A percentile compares a stretch with the other conserved stretches of the same genome.
phyloP scores from a whole-genome alignment of 2,797 vertebrate genomes.

The Mus spretus region DNA sequence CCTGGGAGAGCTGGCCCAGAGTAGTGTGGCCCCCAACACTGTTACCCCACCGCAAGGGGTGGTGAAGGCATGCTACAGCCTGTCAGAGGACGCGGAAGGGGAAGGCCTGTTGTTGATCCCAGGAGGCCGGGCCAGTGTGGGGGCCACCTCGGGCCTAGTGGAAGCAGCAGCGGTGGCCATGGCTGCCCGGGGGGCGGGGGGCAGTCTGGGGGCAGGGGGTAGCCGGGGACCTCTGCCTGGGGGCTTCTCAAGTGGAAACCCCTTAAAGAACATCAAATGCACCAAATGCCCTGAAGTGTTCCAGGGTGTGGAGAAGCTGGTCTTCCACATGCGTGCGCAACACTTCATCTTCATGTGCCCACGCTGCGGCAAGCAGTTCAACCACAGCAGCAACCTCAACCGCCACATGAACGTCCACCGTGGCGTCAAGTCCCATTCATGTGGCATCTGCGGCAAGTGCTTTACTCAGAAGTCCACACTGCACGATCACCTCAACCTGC shows the following conservation, averaged over 20 bases:
- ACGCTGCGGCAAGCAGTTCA: conserved; percentile 97
- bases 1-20: conserved; percentile 79
- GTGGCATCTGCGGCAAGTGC: conserved; percentile 96
- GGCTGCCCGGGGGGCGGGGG: conserved; percentile 82
- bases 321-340: conserved; percentile 93
- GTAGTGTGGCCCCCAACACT: conserved; percentile 74
- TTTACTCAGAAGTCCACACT: conserved; percentile 98
- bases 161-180: conserved; percentile 85
- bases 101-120: conserved; percentile 88
- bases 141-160: conserved; percentile 80
- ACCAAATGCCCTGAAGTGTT: conserved; percentile 95
- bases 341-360: conserved; percentile 96
- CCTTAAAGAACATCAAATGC: conserved; percentile 90
- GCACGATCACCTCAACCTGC: conserved; percentile 98
- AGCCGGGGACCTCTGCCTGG: conserved; percentile 80
- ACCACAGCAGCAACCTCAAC: conserved; percentile 96
- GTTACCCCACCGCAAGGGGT: conserved; percentile 83
- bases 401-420: conserved; percentile 97
- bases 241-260: conserved; percentile 69
- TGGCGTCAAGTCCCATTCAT: conserved; percentile 94
- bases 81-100: conserved; percentile 86
- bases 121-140: conserved; percentile 78
- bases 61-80: conserved; percentile 88
- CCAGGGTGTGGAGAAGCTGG: conserved; percentile 93
- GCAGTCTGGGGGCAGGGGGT: conserved; percentile 84